Percentiles rank a stretch among this genome's conserved stretches.
These are phyloP conservation scores for Sinosuthora webbiana DNA, from an alignment of 2,113 vertebrate species.

Conservation along the genomic window DNA sequence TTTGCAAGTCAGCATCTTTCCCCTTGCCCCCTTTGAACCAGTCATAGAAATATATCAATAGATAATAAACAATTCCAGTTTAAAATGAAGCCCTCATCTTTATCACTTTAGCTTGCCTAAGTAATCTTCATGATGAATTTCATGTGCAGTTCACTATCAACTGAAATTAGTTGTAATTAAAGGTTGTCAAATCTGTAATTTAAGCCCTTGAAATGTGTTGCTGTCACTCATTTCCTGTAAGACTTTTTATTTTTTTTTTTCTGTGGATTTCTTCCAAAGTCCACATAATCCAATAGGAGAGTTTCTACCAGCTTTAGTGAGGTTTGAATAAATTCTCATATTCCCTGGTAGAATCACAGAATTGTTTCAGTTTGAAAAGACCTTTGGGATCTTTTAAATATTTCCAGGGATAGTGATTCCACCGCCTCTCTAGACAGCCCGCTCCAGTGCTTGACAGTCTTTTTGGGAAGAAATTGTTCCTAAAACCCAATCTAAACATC, in stretches of 20 bases:
- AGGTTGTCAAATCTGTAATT: constrained; percentile 39
- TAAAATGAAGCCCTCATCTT: constrained; percentile 54
- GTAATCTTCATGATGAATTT: constrained; percentile 48
- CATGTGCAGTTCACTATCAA: constrained; percentile 5
- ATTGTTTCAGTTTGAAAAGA: not conserved
- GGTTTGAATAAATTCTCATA: not conserved
- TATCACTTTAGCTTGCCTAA: constrained; percentile 9
- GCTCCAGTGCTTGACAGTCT: not conserved
- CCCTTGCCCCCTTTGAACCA: not conserved
- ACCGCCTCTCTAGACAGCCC: not conserved
- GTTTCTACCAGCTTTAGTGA: not conserved
- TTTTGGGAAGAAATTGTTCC: not conserved
- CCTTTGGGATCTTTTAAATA: not conserved
- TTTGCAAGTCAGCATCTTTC: not conserved
- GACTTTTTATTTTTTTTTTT: not conserved
- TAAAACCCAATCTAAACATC: not conserved
- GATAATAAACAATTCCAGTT: constrained; percentile 72
- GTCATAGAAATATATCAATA: not conserved
- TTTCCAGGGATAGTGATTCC: not conserved
- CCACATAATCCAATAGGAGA: not conserved
- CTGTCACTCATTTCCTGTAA: not conserved
- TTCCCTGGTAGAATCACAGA: not conserved
- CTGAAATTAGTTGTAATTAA: constrained; percentile 33
- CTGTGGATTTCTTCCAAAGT: not conserved
- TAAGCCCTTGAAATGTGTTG: constrained; percentile 5